Evolutionary conservation across 2,113 vertebrate species (phyloP).

Genomic region (Monarcha castaneiventris): DNA sequence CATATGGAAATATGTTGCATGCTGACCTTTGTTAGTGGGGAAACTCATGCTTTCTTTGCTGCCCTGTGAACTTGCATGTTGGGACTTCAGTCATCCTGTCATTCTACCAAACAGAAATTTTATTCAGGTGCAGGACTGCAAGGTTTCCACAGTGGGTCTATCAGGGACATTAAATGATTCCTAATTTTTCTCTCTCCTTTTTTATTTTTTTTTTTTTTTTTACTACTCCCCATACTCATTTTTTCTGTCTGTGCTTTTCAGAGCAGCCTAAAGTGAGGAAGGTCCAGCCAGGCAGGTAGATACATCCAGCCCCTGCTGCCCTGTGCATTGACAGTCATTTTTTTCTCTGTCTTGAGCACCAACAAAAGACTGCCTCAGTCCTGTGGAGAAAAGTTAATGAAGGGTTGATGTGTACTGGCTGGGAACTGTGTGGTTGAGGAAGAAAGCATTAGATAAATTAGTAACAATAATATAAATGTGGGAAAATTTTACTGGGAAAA

Average conservation of each 20-base stretch:
- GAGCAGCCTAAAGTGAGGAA: neutral
- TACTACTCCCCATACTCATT: fast-evolving
- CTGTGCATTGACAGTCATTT: neutral
- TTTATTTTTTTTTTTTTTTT: neutral
- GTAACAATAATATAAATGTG: neutral
- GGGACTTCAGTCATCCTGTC: neutral
- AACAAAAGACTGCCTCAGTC: neutral
- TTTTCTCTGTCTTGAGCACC: neutral
- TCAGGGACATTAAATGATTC: neutral
- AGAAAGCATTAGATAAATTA: neutral
- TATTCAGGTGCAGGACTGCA: neutral
- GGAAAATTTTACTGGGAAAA: neutral
- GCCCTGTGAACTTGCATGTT: neutral
- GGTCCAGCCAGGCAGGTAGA: neutral
- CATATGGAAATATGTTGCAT: neutral
- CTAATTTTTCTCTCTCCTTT: neutral
- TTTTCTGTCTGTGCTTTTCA: neutral
- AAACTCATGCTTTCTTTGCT: neutral
- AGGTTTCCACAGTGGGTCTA: neutral
- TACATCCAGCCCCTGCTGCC: neutral
- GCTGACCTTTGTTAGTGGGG: neutral
- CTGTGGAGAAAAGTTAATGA: neutral
- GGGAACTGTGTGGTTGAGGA: neutral
- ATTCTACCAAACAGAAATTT: neutral
- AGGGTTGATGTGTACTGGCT: neutral